Evolutionary conservation across 2,797 vertebrate species (phyloP), one percentile per base, ranked within the genome.

Genomic region (Sardinella longiceps): DNA sequence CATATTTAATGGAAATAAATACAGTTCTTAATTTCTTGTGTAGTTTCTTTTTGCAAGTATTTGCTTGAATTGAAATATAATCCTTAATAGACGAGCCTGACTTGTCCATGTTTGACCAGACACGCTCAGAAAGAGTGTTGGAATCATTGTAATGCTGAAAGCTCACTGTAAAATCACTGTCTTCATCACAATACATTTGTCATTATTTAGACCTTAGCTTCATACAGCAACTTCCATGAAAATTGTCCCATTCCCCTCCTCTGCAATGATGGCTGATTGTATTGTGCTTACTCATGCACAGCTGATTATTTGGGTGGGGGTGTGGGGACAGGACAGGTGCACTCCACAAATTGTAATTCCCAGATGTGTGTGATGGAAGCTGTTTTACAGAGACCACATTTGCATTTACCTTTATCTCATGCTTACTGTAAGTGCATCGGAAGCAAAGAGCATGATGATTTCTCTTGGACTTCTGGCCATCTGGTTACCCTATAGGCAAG

Each of bases 1-100:
- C 82, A 77, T 89, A 89, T 84, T 91, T 89, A 92, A 91, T 91
- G 74, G 12, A 28, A 80, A 84, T 60, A 58, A 84, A 86, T 84
- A 85, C 43, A 84, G 83, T 39, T 23, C 60, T 23, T 66, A 33
- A 7, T 30, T 82, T 53, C 81, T 80, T 83, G 66, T 77, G 63
- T 15, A 18, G 28, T 70, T 70, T 70, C 63, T 37, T 12, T 70
- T 3, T 70, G 63, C 28, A 70, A 33, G 12, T 28, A 66, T 66
- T 66, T 30, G 60, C 60, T 66, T 33, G 28, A 66, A 33, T 1
- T 66, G 25, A 66, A 28, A 33, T 37, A 0, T 70, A 6, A 33
- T 12, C 14, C 37, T 11, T 10, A 25, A 60, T 2, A n/a, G n/a
- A 70, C 30, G 14, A 1, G 11, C 28, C 10, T 70, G 56, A 70